These are phyloP conservation scores for Anoplopoma fimbria DNA, from an alignment of 2,113 vertebrate species.

Conservation along the genomic window DNA sequence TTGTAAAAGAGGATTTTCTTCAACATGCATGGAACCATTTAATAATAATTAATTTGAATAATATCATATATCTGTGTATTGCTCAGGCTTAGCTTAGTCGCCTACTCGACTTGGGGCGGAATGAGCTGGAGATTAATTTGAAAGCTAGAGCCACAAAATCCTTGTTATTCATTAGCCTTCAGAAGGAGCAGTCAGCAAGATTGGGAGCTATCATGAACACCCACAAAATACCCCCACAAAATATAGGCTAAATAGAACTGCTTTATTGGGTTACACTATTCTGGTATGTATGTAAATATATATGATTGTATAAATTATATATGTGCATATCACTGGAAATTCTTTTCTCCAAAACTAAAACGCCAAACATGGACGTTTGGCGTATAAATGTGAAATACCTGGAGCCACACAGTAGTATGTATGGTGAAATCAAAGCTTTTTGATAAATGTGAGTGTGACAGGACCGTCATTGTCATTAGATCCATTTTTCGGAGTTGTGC, in stretches of 20 bases:
- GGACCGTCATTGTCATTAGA: conserved; percentile 17
- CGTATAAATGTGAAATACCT: neutral
- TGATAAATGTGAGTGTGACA: neutral
- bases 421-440: neutral
- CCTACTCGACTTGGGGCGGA: conserved; percentile 50
- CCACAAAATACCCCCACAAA: neutral
- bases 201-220: neutral
- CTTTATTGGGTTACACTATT: conserved; percentile 7
- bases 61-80: conserved; percentile 45
- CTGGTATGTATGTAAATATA: neutral
- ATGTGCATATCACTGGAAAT: neutral
- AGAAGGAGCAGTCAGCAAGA: conserved; percentile 28
- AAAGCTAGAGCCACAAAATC: conserved; percentile 49
- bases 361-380: neutral
- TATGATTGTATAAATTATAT: conserved; percentile 7
- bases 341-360: neutral
- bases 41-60: no score
- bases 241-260: neutral
- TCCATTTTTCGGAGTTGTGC: conserved; percentile 7
- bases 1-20: conserved; percentile 60
- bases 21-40: conserved; percentile 27
- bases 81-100: conserved; percentile 21
- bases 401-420: neutral
- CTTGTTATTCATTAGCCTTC: conserved; percentile 42
- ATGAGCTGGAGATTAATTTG: conserved; percentile 65